Conservation (phyloP, 1,140 invertebrate species). For the Drosophila parvula region DNA sequence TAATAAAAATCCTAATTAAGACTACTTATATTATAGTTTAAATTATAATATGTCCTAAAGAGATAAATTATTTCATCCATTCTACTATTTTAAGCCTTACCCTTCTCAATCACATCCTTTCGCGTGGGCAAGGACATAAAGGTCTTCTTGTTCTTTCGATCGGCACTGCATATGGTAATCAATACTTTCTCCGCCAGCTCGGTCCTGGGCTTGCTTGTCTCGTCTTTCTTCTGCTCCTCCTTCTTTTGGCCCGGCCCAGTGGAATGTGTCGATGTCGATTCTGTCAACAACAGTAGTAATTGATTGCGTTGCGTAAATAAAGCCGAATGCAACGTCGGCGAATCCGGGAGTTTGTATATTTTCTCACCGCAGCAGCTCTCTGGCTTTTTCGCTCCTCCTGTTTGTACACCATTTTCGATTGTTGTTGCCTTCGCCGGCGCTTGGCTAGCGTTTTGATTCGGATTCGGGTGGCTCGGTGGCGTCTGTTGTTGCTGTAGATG, state of each 20-base stretch:
- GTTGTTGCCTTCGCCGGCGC: slow-evolving; percentile 50
- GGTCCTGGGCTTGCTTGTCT: slow-evolving; percentile 47
- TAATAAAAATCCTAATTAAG: too few relatives aligned
- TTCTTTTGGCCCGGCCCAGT: slow-evolving; percentile 22
- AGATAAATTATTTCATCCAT: too few relatives aligned
- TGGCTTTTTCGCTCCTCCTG: slow-evolving; percentile 68
- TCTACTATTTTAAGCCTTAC: slow-evolving; percentile 17
- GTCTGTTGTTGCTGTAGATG: slow-evolving; percentile 6
- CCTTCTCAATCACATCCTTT: slow-evolving; percentile 76
- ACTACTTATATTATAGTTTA: too few relatives aligned
- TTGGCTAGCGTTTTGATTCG: slow-evolving; percentile 33
- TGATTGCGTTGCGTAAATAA: neutral
- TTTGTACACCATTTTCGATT: slow-evolving; percentile 80
- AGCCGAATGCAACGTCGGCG: neutral
- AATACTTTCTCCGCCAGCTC: slow-evolving; percentile 68
- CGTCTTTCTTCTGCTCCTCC: slow-evolving; percentile 28
- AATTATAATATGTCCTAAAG: too few relatives aligned
- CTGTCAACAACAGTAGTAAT: slow-evolving; percentile 20
- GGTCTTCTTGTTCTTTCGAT: slow-evolving; percentile 72
- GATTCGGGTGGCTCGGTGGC: slow-evolving; percentile 39
- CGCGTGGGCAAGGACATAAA: slow-evolving; percentile 72
- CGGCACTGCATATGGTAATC: slow-evolving; percentile 75
- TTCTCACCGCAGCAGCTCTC: slow-evolving; percentile 58
- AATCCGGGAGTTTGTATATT: slow-evolving; percentile 3
- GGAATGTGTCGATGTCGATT: slow-evolving; percentile 57